These are phyloP conservation scores for Microtus pennsylvanicus DNA, from an alignment of 2,113 vertebrate species.

Conservation along the genomic window DNA sequence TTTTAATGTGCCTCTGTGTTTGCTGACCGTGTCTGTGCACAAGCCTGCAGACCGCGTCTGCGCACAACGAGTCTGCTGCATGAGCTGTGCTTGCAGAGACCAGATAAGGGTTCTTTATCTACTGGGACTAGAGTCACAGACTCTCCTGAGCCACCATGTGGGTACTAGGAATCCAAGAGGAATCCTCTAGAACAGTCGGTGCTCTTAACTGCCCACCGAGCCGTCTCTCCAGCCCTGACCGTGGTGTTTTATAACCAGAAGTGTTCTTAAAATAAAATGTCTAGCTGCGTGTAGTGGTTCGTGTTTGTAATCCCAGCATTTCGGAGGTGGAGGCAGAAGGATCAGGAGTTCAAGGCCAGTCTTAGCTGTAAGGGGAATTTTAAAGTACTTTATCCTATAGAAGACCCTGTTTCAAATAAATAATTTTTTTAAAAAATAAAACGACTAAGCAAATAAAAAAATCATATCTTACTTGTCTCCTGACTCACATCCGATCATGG, in stretches of 20 bases:
- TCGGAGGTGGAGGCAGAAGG: neutral
- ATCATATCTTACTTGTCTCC: neutral
- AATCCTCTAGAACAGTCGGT: neutral
- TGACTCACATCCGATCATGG: neutral
- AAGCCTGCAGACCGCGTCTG: too few species aligned
- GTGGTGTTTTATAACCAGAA: neutral
- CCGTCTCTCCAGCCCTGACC: neutral
- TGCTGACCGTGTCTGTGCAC: neutral
- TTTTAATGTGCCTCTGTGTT: neutral
- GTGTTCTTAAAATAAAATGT: constrained; percentile 11
- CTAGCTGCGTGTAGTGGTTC: neutral
- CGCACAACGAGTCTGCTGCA: neutral
- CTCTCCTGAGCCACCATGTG: neutral
- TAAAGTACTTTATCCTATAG: neutral
- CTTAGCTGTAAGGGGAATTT: neutral
- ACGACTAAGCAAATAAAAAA: neutral
- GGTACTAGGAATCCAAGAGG: neutral
- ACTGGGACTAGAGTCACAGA: neutral
- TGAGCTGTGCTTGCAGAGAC: neutral
- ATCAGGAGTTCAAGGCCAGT: neutral
- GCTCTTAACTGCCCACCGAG: neutral
- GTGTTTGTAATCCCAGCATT: neutral
- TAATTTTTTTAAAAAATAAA: neutral
- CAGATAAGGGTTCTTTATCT: neutral
- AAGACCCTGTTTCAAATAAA: neutral